These are phyloP conservation scores for Calcarius ornatus DNA, from an alignment of 2,113 vertebrate species.

Conservation along the genomic window DNA sequence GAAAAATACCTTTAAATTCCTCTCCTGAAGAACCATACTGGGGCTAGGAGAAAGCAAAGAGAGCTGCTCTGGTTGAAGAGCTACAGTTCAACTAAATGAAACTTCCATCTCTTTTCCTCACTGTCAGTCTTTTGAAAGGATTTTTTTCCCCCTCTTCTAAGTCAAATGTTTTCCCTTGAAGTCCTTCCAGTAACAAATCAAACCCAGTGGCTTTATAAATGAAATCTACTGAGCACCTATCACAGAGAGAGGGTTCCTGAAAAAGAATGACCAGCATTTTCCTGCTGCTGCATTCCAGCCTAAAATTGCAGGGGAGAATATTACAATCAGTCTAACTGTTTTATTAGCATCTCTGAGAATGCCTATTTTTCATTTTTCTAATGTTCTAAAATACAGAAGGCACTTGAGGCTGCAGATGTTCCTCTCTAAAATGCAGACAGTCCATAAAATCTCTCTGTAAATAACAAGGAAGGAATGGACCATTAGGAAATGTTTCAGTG, in stretches of 20 bases:
- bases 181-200: not conserved
- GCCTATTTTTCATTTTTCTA: not conserved
- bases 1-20: not conserved
- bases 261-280: not conserved
- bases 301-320: not conserved
- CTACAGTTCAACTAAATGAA: not conserved
- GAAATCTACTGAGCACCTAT: not conserved
- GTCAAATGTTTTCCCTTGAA: not conserved
- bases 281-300: not conserved
- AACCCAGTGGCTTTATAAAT: not conserved
- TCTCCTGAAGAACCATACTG: fast-evolving
- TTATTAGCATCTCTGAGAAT: not conserved
- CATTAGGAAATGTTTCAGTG: not conserved
- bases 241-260: not conserved
- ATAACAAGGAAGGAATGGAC: not conserved
- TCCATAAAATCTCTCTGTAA: conserved; percentile 12
- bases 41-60: not conserved
- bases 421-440: not conserved
- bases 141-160: fast-evolving
- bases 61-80: not conserved
- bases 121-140: not conserved
- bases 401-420: conserved; percentile 29
- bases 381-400: not conserved
- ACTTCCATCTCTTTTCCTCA: not conserved
- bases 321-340: not conserved